Conservation (phyloP, 2,888 invertebrate genomes). For the Mimachlamys varia region DNA sequence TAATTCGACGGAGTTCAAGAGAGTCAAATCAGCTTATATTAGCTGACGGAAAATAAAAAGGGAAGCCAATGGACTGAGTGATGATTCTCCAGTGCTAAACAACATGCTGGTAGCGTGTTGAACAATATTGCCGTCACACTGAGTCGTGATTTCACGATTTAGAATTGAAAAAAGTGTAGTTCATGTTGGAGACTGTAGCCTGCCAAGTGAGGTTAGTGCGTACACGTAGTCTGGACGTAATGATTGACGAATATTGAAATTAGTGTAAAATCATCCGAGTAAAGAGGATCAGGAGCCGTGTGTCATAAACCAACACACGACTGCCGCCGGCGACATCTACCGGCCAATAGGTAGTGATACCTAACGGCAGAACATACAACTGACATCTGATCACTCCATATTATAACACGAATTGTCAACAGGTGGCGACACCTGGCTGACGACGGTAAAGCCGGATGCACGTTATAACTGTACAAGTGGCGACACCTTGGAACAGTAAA, state of each 20-base stretch:
- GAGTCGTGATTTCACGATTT: background rate
- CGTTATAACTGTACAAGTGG: too few species aligned
- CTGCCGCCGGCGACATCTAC: background rate
- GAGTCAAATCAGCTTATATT: background rate
- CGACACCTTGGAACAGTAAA: too few species aligned
- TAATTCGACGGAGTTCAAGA: background rate
- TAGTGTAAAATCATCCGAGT: background rate
- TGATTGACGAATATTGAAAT: conserved; percentile 13
- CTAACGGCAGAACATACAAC: background rate
- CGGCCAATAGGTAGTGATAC: background rate
- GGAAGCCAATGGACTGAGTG: background rate
- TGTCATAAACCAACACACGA: background rate
- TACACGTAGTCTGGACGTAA: background rate
- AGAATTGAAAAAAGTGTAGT: background rate
- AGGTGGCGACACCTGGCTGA: too few species aligned
- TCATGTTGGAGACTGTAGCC: background rate
- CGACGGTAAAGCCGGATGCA: too few species aligned
- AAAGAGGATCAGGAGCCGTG: background rate
- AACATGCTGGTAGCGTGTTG: background rate
- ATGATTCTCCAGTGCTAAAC: background rate
- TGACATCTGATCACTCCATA: too few species aligned
- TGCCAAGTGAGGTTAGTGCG: background rate
- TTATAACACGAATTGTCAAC: too few species aligned
- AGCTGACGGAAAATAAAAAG: too few species aligned
- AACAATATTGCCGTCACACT: background rate